phyloP scores from a whole-genome alignment of 2,888 invertebrate genomes.

The Dryomyza anilis region DNA sequence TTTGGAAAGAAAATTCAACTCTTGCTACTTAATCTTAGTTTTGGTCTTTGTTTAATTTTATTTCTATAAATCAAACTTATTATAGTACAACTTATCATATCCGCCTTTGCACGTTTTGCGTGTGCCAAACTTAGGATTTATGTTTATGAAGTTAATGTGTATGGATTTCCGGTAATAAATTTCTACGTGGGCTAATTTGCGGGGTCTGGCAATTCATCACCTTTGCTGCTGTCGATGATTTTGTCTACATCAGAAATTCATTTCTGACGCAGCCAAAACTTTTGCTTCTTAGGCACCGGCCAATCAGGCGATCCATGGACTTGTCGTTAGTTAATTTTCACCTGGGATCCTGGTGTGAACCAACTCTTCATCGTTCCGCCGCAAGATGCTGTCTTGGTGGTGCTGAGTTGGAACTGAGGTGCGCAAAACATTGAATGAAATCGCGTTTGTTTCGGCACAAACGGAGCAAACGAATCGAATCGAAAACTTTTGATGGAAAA shows the following conservation, averaged over 20 bases:
- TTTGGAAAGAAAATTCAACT: no score
- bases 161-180: no score
- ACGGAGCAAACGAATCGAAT: slow-evolving; percentile 37
- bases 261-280: background rate
- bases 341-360: background rate
- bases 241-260: background rate
- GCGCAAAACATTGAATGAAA: background rate
- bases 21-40: no score
- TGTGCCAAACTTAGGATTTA: no score
- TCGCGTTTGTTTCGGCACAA: slow-evolving; percentile 1
- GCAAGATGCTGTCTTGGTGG: background rate
- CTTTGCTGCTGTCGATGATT: background rate
- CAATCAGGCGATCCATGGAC: background rate
- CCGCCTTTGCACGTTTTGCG: no score
- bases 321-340: background rate
- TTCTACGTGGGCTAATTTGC: background rate
- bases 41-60: no score
- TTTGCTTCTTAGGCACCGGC: background rate
- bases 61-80: no score
- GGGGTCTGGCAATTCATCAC: background rate
- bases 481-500: slow-evolving; percentile 55
- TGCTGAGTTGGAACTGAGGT: background rate
- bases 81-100: no score
- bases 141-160: no score
- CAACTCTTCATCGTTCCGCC: background rate